A percentile compares a stretch with the other conserved stretches of the same genome.
phyloP scores from a whole-genome alignment of 2,888 invertebrate genomes.

The Carcina quercana region DNA sequence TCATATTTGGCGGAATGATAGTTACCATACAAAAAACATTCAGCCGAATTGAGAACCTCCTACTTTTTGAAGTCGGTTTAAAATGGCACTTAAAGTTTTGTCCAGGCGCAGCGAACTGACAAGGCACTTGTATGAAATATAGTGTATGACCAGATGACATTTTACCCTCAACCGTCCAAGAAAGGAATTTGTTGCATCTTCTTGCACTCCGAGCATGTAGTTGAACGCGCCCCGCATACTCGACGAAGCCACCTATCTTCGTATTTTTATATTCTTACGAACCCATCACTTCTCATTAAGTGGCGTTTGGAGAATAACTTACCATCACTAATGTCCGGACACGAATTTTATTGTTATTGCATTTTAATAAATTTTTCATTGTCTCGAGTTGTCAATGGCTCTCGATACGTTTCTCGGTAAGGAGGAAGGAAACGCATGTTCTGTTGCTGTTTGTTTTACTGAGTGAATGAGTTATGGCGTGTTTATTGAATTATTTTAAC shows the following conservation, averaged over 20 bases:
- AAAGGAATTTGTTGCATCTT: constrained; percentile 9
- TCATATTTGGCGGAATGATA: no score
- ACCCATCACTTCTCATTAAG: constrained; percentile 75
- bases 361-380: constrained; percentile 71
- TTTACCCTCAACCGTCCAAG: constrained; percentile 31
- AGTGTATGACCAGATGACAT: constrained; percentile 20
- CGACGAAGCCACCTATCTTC: constrained; percentile 50
- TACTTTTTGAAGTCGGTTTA: no score
- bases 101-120: no score
- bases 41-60: no score
- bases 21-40: no score
- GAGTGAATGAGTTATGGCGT: no score
- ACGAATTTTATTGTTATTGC: constrained; percentile 73
- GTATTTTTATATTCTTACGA: constrained; percentile 70
- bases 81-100: no score
- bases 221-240: constrained; percentile 61
- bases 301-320: constrained; percentile 72
- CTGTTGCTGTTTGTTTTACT: constrained; percentile 45
- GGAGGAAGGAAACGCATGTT: constrained; percentile 57
- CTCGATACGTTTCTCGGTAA: constrained; percentile 45
- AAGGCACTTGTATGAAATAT: constrained; percentile 2
- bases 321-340: constrained; percentile 71
- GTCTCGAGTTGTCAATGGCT: constrained; percentile 50
- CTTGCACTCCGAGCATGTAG: constrained; percentile 38
- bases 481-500: no score